These are phyloP conservation scores for Tarsius wallacei DNA, from an alignment of 2,797 vertebrate species.

Conservation along the genomic window DNA sequence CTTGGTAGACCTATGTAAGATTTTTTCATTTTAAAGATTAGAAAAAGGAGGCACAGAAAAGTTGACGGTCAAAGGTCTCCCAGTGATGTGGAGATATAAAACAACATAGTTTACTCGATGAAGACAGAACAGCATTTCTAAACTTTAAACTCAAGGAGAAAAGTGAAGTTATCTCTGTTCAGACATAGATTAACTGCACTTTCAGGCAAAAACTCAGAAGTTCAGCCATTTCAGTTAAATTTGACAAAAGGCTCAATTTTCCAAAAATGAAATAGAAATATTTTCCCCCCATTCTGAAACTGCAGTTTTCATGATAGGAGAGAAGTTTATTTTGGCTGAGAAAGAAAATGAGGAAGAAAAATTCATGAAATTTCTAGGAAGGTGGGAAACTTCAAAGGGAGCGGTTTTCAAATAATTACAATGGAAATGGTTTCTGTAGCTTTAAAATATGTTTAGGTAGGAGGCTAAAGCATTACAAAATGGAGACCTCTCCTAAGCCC, in stretches of 20 bases:
- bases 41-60: not conserved
- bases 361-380: not conserved
- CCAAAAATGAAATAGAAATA: not conserved
- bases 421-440: not conserved
- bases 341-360: not conserved
- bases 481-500: not conserved
- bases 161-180: not conserved
- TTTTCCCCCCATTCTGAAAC: not conserved
- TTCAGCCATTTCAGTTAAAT: not conserved
- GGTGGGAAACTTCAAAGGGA: not conserved
- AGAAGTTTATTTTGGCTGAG: not conserved
- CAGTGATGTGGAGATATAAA: not conserved
- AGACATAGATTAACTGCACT: not conserved
- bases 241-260: constrained; percentile 21
- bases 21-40: not conserved
- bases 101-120: not conserved
- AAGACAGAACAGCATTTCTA: not conserved
- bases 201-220: constrained; percentile 6
- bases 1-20: not conserved
- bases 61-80: not conserved
- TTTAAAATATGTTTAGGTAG: not conserved
- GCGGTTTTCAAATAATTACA: not conserved
- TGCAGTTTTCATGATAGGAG: not conserved
- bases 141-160: not conserved
- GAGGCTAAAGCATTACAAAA: not conserved